Base-by-base conservation (phyloP, 2,797 vertebrate genomes). In the Cirrhinus mrigala region DNA sequence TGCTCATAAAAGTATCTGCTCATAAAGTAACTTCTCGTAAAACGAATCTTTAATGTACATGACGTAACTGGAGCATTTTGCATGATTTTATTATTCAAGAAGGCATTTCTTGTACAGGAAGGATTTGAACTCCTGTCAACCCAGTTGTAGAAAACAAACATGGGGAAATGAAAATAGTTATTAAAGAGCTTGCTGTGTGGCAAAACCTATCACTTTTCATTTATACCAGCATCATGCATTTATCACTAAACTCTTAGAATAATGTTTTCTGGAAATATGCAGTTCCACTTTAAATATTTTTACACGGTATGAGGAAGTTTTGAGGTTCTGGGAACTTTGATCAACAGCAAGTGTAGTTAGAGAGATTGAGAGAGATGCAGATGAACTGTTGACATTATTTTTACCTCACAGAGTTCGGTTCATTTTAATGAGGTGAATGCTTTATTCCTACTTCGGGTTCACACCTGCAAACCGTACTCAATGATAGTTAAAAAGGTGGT, bases 131-230 rank as follows among this genome's bases (percentile, higher is more conserved):
- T 27, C 2, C 20, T 27, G 44, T 46, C 6, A 60, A 6, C 18
- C 8, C 27, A 0, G 0, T 74, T 29, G 15, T 16, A 16, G 11
- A 60, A 73, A 73, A 3, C 9, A 24, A 46, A 1, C 27, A 75
- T 54, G 4, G 3, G 14, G 46, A 82, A 82, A 56, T 58, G 66
- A 22, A 16, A 58, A 60, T 58, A 2, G 5, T 16, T 46, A 44
- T 40, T 58, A 54, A 58, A 58, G n/a, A 69, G 29, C 64, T 40
- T 40, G 48, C 56, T 52, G 52, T 69, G 79, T 54, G 62, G 79
- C 18, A 69, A 81, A 8, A 44, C 14, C 50, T 54, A 12, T 54
- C 15, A 18, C 1, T 40, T 29, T 4, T 77, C 52, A 40, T 37
- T 56, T n/a, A 9, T 15, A 44, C 12, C 12, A 58, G 14, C 1